Conservation (phyloP, 2,888 invertebrate genomes). For the Marronus borbonicus region DNA sequence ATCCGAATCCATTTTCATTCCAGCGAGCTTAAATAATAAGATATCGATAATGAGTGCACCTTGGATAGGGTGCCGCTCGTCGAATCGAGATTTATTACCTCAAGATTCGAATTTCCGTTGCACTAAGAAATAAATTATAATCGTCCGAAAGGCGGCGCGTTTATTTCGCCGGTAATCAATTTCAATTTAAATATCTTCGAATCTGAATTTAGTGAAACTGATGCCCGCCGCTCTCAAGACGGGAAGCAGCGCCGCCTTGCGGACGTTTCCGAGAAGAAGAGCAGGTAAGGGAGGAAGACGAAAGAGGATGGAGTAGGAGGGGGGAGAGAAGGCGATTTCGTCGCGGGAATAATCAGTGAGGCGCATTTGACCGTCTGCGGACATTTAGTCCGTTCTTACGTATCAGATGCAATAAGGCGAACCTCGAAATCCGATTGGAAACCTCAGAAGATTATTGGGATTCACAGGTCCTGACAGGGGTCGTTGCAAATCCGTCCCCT, state of each 20-base stretch:
- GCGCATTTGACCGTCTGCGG: constrained; percentile 54
- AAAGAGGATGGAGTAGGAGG: neutral
- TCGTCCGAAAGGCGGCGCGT: constrained; percentile 20
- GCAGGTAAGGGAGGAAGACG: neutral
- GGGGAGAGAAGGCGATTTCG: constrained; percentile 3
- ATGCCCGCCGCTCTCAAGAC: constrained; percentile 5
- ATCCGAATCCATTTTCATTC: constrained; percentile 35
- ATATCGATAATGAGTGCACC: constrained; percentile 38
- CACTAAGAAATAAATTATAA: constrained; percentile 48
- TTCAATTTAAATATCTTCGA: constrained; percentile 51
- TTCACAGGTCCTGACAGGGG: constrained; percentile 62
- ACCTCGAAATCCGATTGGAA: constrained; percentile 66
- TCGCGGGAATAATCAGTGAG: constrained; percentile 48
- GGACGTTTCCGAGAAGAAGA: constrained; percentile 5
- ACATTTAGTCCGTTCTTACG: constrained; percentile 57
- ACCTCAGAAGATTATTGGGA: constrained; percentile 67
- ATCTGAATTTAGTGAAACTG: constrained; percentile 40
- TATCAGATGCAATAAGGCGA: constrained; percentile 65
- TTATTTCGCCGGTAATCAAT: constrained; percentile 48
- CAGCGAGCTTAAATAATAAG: constrained; percentile 36
- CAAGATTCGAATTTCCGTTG: constrained; percentile 40
- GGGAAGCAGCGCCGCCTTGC: neutral
- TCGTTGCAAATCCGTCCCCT: constrained; percentile 62
- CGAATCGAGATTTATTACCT: constrained; percentile 42
- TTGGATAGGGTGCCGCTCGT: constrained; percentile 7